Evolutionary conservation across 53 echinoderm and acorn worm species (phyloP).

Genomic region (Mesocentrotus franciscanus): DNA sequence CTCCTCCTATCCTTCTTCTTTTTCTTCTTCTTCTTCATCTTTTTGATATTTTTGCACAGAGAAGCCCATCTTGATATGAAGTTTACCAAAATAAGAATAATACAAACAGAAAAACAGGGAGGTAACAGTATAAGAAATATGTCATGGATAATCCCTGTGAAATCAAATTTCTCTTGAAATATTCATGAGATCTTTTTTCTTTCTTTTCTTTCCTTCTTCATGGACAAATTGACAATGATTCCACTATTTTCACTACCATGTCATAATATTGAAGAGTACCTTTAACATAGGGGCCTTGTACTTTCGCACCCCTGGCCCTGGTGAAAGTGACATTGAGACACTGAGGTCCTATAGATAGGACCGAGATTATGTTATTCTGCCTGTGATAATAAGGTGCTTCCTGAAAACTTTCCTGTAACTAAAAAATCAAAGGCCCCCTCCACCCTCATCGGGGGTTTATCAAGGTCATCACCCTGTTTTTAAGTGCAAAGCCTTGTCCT

Average conservation of each 20-base stretch:
- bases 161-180: too few species aligned
- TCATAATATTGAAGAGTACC: neutral
- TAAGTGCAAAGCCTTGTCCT: too few species aligned
- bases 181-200: too few species aligned
- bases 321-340: conserved; percentile 27
- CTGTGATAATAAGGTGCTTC: conserved; percentile 29
- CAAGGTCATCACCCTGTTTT: neutral
- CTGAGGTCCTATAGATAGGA: neutral
- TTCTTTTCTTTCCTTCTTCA: too few species aligned
- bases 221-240: too few species aligned
- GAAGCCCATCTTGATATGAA: too few species aligned
- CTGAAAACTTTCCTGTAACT: conserved; percentile 33
- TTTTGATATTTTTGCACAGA: too few species aligned
- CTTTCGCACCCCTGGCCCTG: neutral
- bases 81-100: too few species aligned
- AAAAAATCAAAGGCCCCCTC: neutral
- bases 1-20: too few species aligned
- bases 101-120: neutral
- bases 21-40: too few species aligned
- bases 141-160: too few species aligned
- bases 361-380: conserved; percentile 15
- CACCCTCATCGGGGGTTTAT: neutral
- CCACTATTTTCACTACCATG: neutral
- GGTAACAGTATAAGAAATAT: neutral
- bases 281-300: neutral